These are phyloP conservation scores for Muschampia plurimacula DNA, from an alignment of 2,888 invertebrate genomes.

Conservation along the genomic window DNA sequence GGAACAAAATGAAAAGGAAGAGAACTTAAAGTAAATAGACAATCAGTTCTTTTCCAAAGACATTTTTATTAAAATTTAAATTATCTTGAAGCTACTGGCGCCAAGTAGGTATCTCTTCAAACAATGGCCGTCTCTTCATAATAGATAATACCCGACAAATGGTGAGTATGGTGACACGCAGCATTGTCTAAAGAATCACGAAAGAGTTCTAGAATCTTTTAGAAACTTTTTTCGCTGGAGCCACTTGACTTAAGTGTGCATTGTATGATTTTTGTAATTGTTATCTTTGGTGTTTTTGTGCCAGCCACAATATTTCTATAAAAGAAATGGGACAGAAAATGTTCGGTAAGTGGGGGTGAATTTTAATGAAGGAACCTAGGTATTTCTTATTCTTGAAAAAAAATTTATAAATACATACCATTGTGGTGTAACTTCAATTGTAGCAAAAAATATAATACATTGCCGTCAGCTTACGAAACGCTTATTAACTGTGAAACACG, in stretches of 20 bases:
- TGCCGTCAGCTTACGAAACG: constrained; percentile 6
- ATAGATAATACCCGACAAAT: constrained; percentile 51
- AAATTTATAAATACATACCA: neutral
- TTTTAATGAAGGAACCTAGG: neutral
- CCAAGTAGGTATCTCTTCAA: constrained; percentile 38
- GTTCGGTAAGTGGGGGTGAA: neutral
- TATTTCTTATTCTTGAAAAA: neutral
- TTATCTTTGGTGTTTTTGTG: constrained; percentile 25
- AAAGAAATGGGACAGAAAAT: neutral
- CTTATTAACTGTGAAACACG: constrained; percentile 9
- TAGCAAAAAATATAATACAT: neutral
- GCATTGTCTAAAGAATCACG: constrained; percentile 25
- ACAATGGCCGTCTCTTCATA: constrained; percentile 47
- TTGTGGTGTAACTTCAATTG: neutral
- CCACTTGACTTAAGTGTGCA: constrained; percentile 35
- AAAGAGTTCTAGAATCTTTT: constrained; percentile 6
- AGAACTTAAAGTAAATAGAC: constrained; percentile 23
- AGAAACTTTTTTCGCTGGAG: constrained; percentile 44
- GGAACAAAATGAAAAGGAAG: constrained; percentile 47
- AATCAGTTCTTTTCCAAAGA: constrained; percentile 27
- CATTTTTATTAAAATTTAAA: constrained; percentile 25
- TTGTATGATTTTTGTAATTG: constrained; percentile 27
- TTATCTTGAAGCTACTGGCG: constrained; percentile 41
- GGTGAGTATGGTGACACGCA: constrained; percentile 42
- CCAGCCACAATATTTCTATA: neutral